These are phyloP conservation scores for Drosophila littoralis DNA, from an alignment of 1,140 invertebrate genomes.

Conservation along the genomic window DNA sequence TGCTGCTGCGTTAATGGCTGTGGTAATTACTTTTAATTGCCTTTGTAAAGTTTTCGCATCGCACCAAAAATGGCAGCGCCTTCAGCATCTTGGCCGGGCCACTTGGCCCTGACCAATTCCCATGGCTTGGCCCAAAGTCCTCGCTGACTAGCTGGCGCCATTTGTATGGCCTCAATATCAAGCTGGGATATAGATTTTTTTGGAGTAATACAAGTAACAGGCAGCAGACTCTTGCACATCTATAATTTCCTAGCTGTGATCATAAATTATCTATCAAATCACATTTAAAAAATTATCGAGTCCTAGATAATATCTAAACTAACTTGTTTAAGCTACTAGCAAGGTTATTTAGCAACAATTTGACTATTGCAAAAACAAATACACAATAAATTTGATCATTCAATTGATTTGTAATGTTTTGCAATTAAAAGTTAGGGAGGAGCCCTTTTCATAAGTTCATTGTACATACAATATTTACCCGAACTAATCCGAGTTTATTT, in stretches of 20 bases:
- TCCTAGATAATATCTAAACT: too few relatives aligned
- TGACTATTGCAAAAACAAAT: too few relatives aligned
- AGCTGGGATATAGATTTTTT: constrained; percentile 7
- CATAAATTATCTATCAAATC: not conserved
- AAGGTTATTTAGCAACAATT: too few relatives aligned
- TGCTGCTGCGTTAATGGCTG: constrained; percentile 71
- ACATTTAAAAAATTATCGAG: not conserved
- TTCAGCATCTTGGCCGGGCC: constrained; percentile 35
- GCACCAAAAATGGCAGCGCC: constrained; percentile 72
- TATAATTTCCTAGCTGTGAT: not conserved
- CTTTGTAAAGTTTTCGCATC: constrained; percentile 80
- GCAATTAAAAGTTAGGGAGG: too few relatives aligned
- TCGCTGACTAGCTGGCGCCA: constrained; percentile 48
- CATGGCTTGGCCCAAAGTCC: constrained; percentile 26
- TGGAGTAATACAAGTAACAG: not conserved
- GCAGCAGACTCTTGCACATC: not conserved
- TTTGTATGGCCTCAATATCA: constrained; percentile 25
- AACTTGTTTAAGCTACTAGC: too few relatives aligned
- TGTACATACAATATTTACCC: too few relatives aligned
- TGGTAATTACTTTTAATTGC: constrained; percentile 82
- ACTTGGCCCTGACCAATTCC: constrained; percentile 65
- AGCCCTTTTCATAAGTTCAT: too few relatives aligned
- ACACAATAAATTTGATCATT: too few relatives aligned
- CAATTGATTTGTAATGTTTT: too few relatives aligned
- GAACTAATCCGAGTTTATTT: too few relatives aligned